phyloP scores from a whole-genome alignment of 2,888 invertebrate genomes.

The Drosophila hamatofila region DNA sequence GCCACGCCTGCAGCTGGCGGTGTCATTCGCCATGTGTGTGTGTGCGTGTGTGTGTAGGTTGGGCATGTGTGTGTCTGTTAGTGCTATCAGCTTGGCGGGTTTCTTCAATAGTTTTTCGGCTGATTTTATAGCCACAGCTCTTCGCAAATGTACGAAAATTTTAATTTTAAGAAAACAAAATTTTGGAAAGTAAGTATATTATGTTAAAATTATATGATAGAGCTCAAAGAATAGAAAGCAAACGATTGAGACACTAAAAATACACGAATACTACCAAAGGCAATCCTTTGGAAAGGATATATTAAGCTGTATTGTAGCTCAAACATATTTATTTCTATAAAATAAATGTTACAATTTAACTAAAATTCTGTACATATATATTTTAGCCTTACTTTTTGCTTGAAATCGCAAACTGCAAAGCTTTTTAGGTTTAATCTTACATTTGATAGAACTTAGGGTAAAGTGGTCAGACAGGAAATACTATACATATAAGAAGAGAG shows the following conservation, averaged over 20 bases:
- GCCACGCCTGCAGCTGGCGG: slow-evolving; percentile 56
- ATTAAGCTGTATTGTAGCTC: too few species aligned
- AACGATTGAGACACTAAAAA: not conserved
- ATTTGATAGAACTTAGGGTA: not conserved
- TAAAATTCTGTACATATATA: not conserved
- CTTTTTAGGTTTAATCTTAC: too few species aligned
- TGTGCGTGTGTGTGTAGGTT: slow-evolving; percentile 13
- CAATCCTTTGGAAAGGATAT: too few species aligned
- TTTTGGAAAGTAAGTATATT: not conserved
- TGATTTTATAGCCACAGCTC: not conserved
- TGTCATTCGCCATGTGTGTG: slow-evolving; percentile 45
- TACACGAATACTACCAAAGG: too few species aligned
- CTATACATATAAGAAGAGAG: not conserved
- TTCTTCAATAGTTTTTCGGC: slow-evolving; percentile 4
- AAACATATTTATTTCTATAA: too few species aligned
- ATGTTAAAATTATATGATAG: too few species aligned
- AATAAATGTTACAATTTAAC: not conserved
- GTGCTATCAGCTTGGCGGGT: slow-evolving; percentile 15
- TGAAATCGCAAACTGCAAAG: not conserved
- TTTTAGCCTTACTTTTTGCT: not conserved
- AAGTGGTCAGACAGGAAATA: not conserved
- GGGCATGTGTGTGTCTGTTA: slow-evolving; percentile 16
- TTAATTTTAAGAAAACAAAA: not conserved
- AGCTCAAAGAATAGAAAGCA: not conserved
- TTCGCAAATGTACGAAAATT: accelerated